phyloP scores from a whole-genome alignment of 2,797 vertebrate species.

The Platyrinchus mystaceus region DNA sequence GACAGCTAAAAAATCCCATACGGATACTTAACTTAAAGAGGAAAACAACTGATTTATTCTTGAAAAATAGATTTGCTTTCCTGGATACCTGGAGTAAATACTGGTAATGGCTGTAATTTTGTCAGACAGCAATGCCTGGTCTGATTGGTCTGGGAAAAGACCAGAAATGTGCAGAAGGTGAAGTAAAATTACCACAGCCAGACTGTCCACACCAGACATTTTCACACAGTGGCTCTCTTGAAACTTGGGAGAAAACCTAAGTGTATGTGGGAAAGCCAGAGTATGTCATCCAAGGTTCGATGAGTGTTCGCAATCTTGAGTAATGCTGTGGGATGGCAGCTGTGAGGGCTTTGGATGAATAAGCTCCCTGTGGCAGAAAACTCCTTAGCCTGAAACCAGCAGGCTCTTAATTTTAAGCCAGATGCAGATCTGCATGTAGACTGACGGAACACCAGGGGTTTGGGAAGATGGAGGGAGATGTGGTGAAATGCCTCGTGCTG shows the following conservation, averaged over 20 bases:
- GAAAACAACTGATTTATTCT: background rate
- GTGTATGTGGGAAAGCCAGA: background rate
- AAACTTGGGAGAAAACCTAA: background rate
- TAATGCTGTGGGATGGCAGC: background rate
- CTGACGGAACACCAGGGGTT: background rate
- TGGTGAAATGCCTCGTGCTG: background rate
- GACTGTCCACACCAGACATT: background rate
- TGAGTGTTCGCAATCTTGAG: background rate
- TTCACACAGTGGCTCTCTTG: background rate
- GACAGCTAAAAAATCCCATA: background rate
- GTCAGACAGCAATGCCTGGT: background rate
- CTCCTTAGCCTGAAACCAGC: background rate
- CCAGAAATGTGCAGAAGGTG: background rate
- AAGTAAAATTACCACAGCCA: background rate
- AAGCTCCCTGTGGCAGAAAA: background rate
- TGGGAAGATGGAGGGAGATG: background rate
- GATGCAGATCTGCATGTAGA: background rate
- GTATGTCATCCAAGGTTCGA: background rate
- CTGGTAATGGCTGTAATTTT: background rate
- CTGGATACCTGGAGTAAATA: background rate
- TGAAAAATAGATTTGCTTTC: background rate
- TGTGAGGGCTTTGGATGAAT: background rate
- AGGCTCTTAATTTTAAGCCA: background rate
- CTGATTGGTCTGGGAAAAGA: background rate
- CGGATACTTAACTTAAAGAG: background rate